Evolutionary conservation across 1,140 invertebrate genomes (phyloP), one percentile per base, ranked within the genome.

Genomic region (Pseudomyrmex pallidus): DNA sequence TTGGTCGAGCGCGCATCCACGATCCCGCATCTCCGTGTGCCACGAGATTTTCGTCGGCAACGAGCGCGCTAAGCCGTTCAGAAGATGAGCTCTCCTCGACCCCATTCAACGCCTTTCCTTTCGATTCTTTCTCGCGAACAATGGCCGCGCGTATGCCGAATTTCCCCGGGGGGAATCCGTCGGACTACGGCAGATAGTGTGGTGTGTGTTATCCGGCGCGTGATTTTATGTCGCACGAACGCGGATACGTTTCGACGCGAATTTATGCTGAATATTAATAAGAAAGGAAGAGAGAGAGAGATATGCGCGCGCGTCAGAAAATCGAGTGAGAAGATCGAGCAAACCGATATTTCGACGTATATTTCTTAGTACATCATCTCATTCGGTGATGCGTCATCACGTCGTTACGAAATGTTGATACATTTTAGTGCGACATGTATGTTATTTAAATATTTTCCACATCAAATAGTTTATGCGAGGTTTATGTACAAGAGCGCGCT

Each of bases 121-220:
- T 22, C 72, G 82, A 52, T 77, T 83, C 72, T 83, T 77, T 64
- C 35, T 35, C 44, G 48, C 82, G 82, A 66, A 76, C 82, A 83
- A 74, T 82, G 13, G 25, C 1, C 59, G 66, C 59, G 66, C 76
- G 44, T 35, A 61, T 72, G 76, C n/a, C 66, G 44, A 78, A 70
- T 80, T 72, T 80, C 66, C 66, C 66, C 54, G 20, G 76, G 54
- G 54, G 20, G 35, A 50, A 70, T 50, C 54, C 22, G 44, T 70
- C 52, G 20, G 25, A 78, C 15, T 17, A 12, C 17, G 17, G 3
- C 61, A 13, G 35, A 35, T 35, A 35, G 35, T 35, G 35, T 7
- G 35, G 35, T 46, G 10, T 10, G 64, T 52, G 22, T 70, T 78
- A 48, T 12, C 12, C 44, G 35, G 35, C 35, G 52, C 10, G 64